Evolutionary conservation across 64 coral and sea anemone species (phyloP).

Genomic region (Pachyseris speciosa): DNA sequence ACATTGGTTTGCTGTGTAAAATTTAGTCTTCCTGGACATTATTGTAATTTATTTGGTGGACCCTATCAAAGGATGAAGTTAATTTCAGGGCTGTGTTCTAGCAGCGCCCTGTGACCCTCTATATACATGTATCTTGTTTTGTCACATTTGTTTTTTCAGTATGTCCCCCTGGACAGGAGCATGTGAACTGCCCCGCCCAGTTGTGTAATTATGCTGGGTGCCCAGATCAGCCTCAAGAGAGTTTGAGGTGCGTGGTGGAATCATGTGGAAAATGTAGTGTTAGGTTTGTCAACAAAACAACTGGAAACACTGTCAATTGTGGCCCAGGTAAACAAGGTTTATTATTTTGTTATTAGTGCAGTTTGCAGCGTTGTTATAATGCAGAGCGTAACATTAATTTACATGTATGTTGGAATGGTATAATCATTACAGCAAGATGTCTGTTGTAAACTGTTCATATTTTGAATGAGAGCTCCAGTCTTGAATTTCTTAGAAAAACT

Average conservation of each 20-base stretch:
- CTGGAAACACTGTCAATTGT: constrained; percentile 80
- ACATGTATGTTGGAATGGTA: no score
- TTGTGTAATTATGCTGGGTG: constrained; percentile 89
- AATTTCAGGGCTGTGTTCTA: no score
- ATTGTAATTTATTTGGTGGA: no score
- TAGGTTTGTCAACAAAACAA: constrained; percentile 75
- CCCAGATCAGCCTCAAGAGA: constrained; percentile 56
- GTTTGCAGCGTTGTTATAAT: not conserved
- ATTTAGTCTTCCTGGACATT: no score
- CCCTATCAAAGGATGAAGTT: no score
- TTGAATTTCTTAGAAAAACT: no score
- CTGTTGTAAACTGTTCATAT: no score
- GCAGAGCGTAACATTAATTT: no score
- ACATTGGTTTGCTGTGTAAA: no score
- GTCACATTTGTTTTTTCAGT: constrained; percentile 15
- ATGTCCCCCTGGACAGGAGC: constrained; percentile 53
- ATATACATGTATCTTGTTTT: not conserved
- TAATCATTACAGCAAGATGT: no score
- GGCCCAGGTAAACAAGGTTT: constrained; percentile 63
- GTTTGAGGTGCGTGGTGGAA: constrained; percentile 52
- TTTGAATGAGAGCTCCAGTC: no score
- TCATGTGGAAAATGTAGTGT: constrained; percentile 86
- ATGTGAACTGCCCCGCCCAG: constrained; percentile 75
- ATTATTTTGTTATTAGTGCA: not conserved
- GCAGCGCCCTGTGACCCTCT: no score